A percentile compares a stretch with the other conserved stretches of the same genome.
Conservation (phyloP, 2,113 vertebrate species). For the Trachemys scripta region DNA sequence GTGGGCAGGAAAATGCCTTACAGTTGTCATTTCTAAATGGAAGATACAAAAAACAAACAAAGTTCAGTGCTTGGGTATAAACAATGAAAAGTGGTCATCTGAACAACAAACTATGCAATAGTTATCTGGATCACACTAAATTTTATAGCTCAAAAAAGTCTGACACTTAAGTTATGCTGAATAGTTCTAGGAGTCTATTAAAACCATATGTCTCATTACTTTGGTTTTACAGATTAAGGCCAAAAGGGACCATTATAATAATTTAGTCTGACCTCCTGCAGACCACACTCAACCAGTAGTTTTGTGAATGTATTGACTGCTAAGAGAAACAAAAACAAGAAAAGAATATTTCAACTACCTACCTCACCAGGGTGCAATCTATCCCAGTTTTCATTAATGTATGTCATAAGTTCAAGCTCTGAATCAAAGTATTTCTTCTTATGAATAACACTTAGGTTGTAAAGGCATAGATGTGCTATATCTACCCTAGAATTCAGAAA, state of each 20-base stretch:
- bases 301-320: neutral
- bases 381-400: conserved; percentile 98
- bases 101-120: neutral
- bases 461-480: conserved; percentile 96
- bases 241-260: neutral
- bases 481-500: conserved; percentile 90
- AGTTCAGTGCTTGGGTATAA: neutral
- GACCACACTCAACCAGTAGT: neutral
- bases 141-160: neutral
- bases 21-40: neutral
- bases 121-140: neutral
- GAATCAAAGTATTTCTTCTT: conserved; percentile 99
- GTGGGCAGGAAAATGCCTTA: neutral
- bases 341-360: conserved; percentile 57
- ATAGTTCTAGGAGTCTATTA: neutral
- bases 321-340: neutral
- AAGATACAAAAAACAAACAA: neutral
- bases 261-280: neutral
- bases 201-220: neutral
- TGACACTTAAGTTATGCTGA: neutral
- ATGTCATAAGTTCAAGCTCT: conserved; percentile 95
- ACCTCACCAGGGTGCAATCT: conserved; percentile 95
- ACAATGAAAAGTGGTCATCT: neutral
- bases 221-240: neutral
- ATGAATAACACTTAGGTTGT: conserved; percentile 98